phyloP scores from a whole-genome alignment of 2,113 vertebrate genomes.

The Parus major region DNA sequence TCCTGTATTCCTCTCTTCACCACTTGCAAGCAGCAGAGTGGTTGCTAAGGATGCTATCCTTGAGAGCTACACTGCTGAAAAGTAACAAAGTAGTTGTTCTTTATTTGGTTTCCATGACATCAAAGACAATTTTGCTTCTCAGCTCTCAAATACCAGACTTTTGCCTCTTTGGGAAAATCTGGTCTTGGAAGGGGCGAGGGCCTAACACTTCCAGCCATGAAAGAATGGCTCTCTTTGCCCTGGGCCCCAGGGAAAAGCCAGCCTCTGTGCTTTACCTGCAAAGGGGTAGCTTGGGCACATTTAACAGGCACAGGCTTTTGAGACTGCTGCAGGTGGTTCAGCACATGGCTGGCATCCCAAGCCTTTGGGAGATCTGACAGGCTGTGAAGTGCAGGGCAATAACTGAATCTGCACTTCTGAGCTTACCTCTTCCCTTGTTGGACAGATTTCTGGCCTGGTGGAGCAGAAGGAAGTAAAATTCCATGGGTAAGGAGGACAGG shows the following conservation, averaged over 20 bases:
- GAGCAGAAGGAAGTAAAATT: background rate
- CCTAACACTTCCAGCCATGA: background rate
- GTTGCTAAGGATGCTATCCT: background rate
- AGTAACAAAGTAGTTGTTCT: background rate
- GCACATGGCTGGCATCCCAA: background rate
- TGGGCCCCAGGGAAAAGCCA: background rate
- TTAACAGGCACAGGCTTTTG: background rate
- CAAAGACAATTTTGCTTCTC: background rate
- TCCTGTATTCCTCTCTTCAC: background rate
- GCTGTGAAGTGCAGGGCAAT: background rate
- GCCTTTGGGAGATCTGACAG: background rate
- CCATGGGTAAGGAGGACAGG: background rate
- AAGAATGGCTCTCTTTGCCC: background rate
- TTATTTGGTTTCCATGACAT: slow-evolving; percentile 28
- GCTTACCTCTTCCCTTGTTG: background rate
- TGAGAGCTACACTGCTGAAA: background rate
- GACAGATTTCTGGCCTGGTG: background rate
- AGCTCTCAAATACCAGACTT: background rate
- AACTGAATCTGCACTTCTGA: background rate
- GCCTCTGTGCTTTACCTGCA: background rate
- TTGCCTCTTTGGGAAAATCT: background rate
- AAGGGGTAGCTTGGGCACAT: background rate
- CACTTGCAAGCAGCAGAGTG: background rate
- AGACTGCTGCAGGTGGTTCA: background rate
- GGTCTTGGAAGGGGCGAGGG: background rate